phyloP scores from a whole-genome alignment of 2,113 vertebrate genomes.

The Pseudolaguvia tuberculata region DNA sequence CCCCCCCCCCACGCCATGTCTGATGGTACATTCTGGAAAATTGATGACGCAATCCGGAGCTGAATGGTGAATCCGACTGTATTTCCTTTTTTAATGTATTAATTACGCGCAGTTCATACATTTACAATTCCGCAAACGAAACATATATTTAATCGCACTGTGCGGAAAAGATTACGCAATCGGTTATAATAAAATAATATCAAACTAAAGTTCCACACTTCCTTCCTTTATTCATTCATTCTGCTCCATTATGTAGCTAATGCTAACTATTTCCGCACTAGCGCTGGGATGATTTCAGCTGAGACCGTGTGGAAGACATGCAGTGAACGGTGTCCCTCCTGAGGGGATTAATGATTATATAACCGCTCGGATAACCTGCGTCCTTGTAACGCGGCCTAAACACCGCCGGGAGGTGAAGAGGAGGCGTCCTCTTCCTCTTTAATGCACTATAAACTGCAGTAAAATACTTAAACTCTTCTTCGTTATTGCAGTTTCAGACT shows the following conservation, averaged over 20 bases:
- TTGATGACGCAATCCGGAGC: constrained; percentile 40
- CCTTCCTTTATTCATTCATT: constrained; percentile 15
- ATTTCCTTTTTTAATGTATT: background rate
- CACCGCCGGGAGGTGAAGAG: constrained; percentile 28
- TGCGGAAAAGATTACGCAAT: background rate
- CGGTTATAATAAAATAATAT: too few species aligned
- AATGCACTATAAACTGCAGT: background rate
- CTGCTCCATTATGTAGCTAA: background rate
- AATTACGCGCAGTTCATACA: background rate
- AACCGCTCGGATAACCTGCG: background rate
- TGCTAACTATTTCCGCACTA: background rate
- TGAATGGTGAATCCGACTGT: background rate
- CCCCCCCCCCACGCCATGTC: background rate
- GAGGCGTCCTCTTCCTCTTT: constrained; percentile 44
- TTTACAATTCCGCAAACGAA: background rate
- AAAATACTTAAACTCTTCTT: background rate
- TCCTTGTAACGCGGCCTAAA: constrained; percentile 33
- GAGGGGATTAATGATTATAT: background rate
- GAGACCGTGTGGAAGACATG: too few species aligned
- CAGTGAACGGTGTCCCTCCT: background rate
- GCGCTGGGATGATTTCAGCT: background rate
- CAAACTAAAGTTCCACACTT: background rate
- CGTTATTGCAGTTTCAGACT: background rate
- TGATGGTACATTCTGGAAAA: constrained; percentile 41
- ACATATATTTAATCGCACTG: background rate